phyloP scores from a whole-genome alignment of 2,113 vertebrate genomes.

The Leptobrachium ailaonicum region DNA sequence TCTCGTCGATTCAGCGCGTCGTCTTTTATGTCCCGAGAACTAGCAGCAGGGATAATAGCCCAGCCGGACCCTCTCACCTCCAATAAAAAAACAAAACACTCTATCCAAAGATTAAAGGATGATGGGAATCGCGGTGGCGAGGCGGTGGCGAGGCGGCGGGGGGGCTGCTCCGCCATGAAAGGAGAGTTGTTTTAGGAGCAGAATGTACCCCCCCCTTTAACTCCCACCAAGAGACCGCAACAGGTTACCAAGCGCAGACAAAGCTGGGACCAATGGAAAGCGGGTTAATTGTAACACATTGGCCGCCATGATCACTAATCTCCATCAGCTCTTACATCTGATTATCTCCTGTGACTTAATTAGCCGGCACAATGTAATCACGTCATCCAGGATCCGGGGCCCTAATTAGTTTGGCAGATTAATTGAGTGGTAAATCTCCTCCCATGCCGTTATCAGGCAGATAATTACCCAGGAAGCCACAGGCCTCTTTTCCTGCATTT shows the following conservation, averaged over 20 bases:
- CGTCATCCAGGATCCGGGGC: too few species aligned
- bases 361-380: too few species aligned
- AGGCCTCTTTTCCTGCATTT: too few species aligned
- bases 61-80: conserved; percentile 1
- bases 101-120: not conserved
- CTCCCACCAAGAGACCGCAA: not conserved
- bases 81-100: not conserved
- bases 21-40: conserved; percentile 7
- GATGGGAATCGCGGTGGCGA: not conserved
- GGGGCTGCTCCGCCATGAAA: not conserved
- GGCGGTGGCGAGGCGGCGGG: not conserved
- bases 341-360: not conserved
- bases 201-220: not conserved
- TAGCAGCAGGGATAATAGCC: conserved; percentile 6
- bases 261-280: not conserved
- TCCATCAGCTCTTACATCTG: not conserved
- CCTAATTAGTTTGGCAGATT: too few species aligned
- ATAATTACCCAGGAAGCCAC: too few species aligned
- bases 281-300: not conserved
- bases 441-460: too few species aligned
- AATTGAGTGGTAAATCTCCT: too few species aligned
- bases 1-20: not conserved
- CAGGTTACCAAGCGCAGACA: not conserved
- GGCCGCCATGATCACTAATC: too few species aligned
- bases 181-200: not conserved